Evolutionary conservation across 1,140 invertebrate genomes (phyloP).

Genomic region (Pseudomyrmex flavicornis): DNA sequence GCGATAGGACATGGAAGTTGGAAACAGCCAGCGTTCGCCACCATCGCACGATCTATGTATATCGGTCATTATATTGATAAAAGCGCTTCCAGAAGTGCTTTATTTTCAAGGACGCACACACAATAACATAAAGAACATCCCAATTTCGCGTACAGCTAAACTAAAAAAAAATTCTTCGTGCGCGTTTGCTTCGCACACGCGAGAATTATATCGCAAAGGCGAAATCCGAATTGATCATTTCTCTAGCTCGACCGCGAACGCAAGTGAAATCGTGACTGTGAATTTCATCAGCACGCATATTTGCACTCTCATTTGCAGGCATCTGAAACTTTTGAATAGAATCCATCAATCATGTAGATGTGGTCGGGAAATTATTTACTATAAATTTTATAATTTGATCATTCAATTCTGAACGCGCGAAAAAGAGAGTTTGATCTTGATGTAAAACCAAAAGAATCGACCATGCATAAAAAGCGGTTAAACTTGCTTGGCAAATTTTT

Average conservation of each 20-base stretch:
- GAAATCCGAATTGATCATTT: constrained; percentile 45
- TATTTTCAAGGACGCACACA: constrained; percentile 35
- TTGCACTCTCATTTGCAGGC: neutral
- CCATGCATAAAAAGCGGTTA: too few relatives aligned
- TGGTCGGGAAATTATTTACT: neutral
- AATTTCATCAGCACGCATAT: neutral
- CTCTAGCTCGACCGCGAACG: neutral
- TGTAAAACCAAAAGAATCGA: too few relatives aligned
- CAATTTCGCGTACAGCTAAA: constrained; percentile 25
- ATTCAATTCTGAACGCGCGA: too few relatives aligned
- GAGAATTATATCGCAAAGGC: neutral
- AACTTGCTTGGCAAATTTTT: too few relatives aligned
- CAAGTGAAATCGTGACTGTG: neutral
- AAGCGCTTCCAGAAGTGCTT: constrained; percentile 18
- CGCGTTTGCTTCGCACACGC: constrained; percentile 27
- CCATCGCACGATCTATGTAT: constrained; percentile 26
- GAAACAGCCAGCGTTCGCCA: neutral
- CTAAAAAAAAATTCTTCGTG: neutral
- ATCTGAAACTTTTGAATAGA: neutral
- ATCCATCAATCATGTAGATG: neutral
- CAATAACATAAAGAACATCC: constrained; percentile 44
- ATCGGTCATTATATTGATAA: constrained; percentile 55
- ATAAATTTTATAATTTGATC: too few relatives aligned
- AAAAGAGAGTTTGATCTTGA: too few relatives aligned
- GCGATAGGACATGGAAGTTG: constrained; percentile 48